A percentile compares a stretch with the other conserved stretches of the same genome.
phyloP scores from a whole-genome alignment of 1,140 invertebrate genomes.

The Steinernema khuongi region DNA sequence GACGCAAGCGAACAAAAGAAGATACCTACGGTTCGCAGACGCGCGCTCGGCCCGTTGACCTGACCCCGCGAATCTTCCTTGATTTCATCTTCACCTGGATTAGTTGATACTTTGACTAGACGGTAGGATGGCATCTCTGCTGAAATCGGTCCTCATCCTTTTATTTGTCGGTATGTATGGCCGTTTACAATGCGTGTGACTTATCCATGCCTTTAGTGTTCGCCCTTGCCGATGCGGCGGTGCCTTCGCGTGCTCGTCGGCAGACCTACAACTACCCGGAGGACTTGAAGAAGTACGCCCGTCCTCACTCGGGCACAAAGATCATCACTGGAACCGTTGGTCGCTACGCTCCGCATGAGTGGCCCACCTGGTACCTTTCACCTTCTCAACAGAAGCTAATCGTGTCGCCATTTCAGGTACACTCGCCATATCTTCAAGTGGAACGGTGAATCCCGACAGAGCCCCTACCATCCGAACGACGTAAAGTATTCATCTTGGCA shows the following conservation, averaged over 20 bases:
- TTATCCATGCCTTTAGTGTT: background rate
- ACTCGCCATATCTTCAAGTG: constrained; percentile 50
- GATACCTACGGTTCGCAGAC: background rate
- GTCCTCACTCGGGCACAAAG: constrained; percentile 46
- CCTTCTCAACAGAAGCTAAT: background rate
- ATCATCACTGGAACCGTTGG: constrained; percentile 45
- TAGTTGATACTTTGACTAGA: background rate
- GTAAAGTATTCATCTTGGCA: constrained; percentile 42
- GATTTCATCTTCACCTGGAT: constrained; percentile 10
- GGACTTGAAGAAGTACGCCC: constrained; percentile 45
- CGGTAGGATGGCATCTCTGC: background rate
- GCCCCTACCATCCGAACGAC: constrained; percentile 45
- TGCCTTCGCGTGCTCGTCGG: constrained; percentile 20
- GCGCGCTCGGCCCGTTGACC: background rate
- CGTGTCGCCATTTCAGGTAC: constrained; percentile 38
- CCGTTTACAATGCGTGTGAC: background rate
- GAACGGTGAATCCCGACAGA: constrained; percentile 48
- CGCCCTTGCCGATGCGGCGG: background rate
- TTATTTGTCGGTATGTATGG: background rate
- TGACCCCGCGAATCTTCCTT: constrained; percentile 6
- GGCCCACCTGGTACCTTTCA: constrained; percentile 39
- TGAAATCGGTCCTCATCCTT: background rate
- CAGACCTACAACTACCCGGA: constrained; percentile 47
- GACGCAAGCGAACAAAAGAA: constrained; percentile 10
- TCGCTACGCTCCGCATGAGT: constrained; percentile 47